Percentiles rank a stretch among this genome's conserved stretches.
Conservation (phyloP, 2,113 vertebrate genomes). For the Pterocles burchelli region DNA sequence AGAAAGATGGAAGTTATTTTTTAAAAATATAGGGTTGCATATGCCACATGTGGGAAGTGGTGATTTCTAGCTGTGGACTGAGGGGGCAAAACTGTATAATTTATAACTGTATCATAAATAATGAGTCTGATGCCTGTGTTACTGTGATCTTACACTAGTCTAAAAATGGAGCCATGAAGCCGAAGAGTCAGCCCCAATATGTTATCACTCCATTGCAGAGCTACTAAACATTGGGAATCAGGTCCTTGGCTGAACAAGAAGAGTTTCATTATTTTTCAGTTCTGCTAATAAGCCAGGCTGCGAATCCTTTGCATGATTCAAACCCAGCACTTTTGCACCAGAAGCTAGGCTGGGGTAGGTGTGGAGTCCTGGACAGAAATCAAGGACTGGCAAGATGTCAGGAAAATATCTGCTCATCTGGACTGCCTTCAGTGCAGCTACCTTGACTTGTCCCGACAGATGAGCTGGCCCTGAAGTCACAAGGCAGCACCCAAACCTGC, state of each 20-base stretch:
- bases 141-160: constrained; percentile 34
- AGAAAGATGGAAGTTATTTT: constrained; percentile 11
- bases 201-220: not conserved
- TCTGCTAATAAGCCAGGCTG: constrained; percentile 4
- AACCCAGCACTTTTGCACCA: not conserved
- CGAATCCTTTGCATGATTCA: constrained; percentile 6
- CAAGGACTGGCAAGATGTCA: constrained; percentile 10
- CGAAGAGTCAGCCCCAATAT: not conserved
- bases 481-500: not conserved
- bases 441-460: not conserved
- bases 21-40: constrained; percentile 48
- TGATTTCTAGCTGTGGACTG: constrained; percentile 50
- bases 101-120: constrained; percentile 44
- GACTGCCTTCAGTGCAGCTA: constrained; percentile 7
- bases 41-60: constrained; percentile 61
- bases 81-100: constrained; percentile 34
- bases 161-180: constrained; percentile 12
- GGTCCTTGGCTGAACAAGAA: not conserved
- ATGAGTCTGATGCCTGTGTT: constrained; percentile 21
- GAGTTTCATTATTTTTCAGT: not conserved
- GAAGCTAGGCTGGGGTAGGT: constrained; percentile 17
- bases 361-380: constrained; percentile 41
- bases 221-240: not conserved
- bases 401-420: constrained; percentile 51
- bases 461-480: not conserved